These are phyloP conservation scores for Spinus olivaceus DNA, from an alignment of 2,797 vertebrate genomes.

Conservation along the genomic window DNA sequence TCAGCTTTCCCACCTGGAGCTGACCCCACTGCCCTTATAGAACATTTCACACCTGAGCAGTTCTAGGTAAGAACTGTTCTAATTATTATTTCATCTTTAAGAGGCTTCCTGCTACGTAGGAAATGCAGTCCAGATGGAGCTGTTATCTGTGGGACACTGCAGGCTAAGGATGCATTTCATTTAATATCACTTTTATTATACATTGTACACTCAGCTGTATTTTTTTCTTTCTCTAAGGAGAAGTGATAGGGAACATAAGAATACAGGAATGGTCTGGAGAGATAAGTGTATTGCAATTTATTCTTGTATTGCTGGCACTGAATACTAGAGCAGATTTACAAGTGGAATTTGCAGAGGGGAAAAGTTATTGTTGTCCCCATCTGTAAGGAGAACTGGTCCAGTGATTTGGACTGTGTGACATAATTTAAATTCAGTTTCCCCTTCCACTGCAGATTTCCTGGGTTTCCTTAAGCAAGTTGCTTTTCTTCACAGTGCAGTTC, in stretches of 20 bases:
- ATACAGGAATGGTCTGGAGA: constrained; percentile 16
- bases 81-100: background rate
- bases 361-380: constrained; percentile 1
- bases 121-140: background rate
- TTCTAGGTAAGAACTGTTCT: background rate
- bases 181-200: background rate
- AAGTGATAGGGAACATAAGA: constrained; percentile 7
- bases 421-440: background rate
- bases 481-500: background rate
- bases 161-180: background rate
- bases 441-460: background rate
- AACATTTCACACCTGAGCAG: background rate
- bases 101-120: background rate
- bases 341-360: constrained; percentile 11
- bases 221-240: constrained; percentile 12
- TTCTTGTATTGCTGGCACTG: constrained; percentile 5
- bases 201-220: background rate
- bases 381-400: background rate
- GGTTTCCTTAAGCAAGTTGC: background rate
- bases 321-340: constrained; percentile 30
- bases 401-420: background rate
- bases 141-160: background rate
- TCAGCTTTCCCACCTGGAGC: background rate
- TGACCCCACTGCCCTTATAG: background rate
- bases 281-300: constrained; percentile 33